These are phyloP conservation scores for Desmodus rotundus DNA, from an alignment of 2,113 vertebrate genomes.

Conservation along the genomic window DNA sequence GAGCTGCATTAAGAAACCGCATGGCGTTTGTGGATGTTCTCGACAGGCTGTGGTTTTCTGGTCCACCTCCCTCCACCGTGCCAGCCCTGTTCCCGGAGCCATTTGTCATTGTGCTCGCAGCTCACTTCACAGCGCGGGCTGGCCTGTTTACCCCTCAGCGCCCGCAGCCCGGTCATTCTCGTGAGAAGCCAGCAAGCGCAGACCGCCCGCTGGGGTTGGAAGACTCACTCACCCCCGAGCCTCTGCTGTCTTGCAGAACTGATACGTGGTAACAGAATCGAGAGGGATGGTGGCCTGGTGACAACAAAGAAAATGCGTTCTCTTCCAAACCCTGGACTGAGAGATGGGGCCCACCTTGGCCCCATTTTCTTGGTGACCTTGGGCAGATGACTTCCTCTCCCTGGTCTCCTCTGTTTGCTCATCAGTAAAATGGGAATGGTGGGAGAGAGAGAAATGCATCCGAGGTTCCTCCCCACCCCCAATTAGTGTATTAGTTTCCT, in stretches of 20 bases:
- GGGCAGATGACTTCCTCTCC: neutral
- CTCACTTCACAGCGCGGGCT: neutral
- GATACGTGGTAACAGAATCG: neutral
- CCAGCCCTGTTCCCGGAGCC: neutral
- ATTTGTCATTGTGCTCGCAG: neutral
- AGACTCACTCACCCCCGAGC: neutral
- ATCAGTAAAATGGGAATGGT: neutral
- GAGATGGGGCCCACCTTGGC: neutral
- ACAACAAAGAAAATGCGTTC: neutral
- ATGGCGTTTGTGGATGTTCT: accelerated
- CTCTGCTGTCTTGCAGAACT: neutral
- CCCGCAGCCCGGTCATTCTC: neutral
- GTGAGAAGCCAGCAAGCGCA: constrained; percentile 19
- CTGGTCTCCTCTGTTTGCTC: neutral
- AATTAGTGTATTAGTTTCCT: neutral
- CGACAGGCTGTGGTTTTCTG: neutral
- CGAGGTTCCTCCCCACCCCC: neutral
- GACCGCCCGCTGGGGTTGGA: neutral
- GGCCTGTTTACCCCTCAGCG: neutral
- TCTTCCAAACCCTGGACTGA: neutral
- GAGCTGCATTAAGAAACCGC: neutral
- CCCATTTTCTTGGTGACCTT: neutral
- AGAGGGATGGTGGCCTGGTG: neutral
- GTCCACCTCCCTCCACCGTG: accelerated
- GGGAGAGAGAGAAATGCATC: neutral